Conservation (phyloP, 2,113 vertebrate species). For the Philantomba maxwellii region DNA sequence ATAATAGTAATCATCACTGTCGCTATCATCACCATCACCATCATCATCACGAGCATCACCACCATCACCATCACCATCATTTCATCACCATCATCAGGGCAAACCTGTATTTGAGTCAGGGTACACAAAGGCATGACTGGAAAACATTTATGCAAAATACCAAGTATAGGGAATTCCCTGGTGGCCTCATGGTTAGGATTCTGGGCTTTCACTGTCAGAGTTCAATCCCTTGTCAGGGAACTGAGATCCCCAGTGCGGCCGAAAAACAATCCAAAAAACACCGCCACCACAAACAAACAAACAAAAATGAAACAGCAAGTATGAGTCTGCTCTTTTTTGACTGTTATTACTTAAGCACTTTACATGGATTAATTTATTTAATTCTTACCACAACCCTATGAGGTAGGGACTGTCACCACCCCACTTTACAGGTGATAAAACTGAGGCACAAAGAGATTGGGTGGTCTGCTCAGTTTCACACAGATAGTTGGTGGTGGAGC, state of each 20-base stretch:
- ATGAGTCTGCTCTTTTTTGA: not conserved
- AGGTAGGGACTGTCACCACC: not conserved
- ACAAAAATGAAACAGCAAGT: not conserved
- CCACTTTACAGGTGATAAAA: not conserved
- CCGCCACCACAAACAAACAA: not conserved
- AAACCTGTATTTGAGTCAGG: not conserved
- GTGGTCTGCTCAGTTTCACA: not conserved
- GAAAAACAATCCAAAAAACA: not conserved
- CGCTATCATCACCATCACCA: accelerated
- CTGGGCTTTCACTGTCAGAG: not conserved
- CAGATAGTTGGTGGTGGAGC: not conserved
- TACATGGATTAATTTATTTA: not conserved
- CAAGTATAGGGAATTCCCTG: not conserved
- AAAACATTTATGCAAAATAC: not conserved
- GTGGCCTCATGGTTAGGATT: not conserved
- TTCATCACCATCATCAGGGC: not conserved
- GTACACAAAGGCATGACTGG: not conserved
- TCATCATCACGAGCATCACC: accelerated
- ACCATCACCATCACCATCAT: too few relatives aligned
- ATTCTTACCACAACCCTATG: not conserved
- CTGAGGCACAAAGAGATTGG: not conserved
- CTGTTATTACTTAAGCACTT: not conserved
- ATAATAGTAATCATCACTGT: not conserved
- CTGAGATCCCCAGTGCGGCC: not conserved
- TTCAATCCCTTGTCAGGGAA: not conserved